These are phyloP conservation scores for Macrosteles quadrilineatus DNA, from an alignment of 1,140 invertebrate genomes.

Conservation along the genomic window DNA sequence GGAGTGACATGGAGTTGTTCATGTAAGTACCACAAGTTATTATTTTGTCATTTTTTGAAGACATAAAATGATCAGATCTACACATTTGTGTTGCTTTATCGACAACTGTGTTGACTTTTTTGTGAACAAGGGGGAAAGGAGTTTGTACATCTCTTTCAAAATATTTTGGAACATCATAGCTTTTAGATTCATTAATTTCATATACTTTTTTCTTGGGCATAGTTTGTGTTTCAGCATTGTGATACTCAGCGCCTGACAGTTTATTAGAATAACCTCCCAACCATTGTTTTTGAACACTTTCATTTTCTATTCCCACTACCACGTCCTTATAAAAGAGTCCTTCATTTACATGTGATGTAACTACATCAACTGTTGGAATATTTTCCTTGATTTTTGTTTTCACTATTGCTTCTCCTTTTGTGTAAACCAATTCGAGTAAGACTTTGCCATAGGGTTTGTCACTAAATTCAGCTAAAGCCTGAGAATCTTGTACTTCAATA, in stretches of 20 bases:
- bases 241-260: conserved; percentile 25
- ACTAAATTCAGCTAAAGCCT: no score
- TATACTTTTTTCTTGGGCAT: no score
- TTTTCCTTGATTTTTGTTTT: conserved; percentile 7
- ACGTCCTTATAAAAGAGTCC: conserved; percentile 18
- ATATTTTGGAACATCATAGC: not conserved
- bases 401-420: not conserved
- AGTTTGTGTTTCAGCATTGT: conserved; percentile 37
- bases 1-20: no score
- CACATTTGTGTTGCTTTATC: conserved; percentile 26
- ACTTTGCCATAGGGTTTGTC: no score
- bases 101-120: conserved; percentile 9
- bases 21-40: conserved; percentile 20
- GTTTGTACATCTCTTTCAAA: conserved; percentile 29
- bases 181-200: not conserved
- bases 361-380: conserved; percentile 37
- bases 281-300: conserved; percentile 35
- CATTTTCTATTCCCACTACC: conserved; percentile 38
- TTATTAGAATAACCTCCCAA: conserved; percentile 37
- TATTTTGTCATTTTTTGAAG: conserved; percentile 26
- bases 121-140: conserved; percentile 14
- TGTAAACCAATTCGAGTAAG: no score
- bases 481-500: no score
- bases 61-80: not conserved
- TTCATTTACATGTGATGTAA: conserved; percentile 32